Evolutionary conservation across 2,888 invertebrate genomes (phyloP), one percentile per base, ranked within the genome.

Genomic region (Aspidapion aeneum): DNA sequence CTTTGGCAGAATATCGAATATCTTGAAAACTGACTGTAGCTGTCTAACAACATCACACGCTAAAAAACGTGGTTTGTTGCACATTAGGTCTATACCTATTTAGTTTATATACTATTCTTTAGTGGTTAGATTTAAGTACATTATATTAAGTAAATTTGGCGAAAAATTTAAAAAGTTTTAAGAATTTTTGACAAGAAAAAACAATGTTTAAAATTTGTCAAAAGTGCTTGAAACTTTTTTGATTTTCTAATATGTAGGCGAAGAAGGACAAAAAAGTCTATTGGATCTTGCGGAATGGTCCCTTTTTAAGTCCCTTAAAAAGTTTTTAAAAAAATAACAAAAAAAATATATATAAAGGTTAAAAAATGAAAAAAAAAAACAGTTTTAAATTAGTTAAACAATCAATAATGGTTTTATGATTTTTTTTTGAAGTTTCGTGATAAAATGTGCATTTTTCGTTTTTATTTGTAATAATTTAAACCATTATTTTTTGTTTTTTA

Each of bases 221-320:
- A n/a, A n/a, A n/a, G n/a, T n/a, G n/a, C n/a, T n/a, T n/a, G n/a
- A n/a, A 57, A 22, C 20, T 60, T 51, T 16, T 18, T 60, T 55
- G 49, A 21, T 51, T 7, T 7, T 35, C 3, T 55, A 18, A 51
- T 20, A 48, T 21, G 57, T 55, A 57, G 54, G 51, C 59, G 56
- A 63, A 55, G 59, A 51, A 3, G 59, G 56, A 59, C 58, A 59
- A 59, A 18, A 62, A 22, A 57, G 48, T n/a, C 22, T 35, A 18
- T 51, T 57, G 60, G 35, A 35, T 60, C 66, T 66, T 68, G 67
- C 63, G 69, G 68, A 71, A 70, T 66, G 61, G 52, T 51, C 61
- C 65, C 66, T 63, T 22, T 60, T 50, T 52, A 63, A 58, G 62
- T 64, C 68, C 66, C 60, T 57, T 54, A 54, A 48, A 62, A 58